Conservation (phyloP, 2,797 vertebrate genomes). For the Sebastes vulpes region DNA sequence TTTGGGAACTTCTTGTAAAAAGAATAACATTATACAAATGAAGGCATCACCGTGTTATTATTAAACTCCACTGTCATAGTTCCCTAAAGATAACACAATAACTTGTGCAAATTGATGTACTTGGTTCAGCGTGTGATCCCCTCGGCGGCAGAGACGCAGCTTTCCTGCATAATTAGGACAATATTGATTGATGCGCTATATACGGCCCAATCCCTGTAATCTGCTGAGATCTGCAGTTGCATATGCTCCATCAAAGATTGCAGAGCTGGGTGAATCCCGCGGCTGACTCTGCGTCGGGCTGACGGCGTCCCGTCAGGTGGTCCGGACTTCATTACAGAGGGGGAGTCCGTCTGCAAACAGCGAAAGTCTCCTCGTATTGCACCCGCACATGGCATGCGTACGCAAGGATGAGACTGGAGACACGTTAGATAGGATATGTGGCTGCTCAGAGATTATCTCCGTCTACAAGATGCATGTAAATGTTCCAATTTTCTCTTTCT, state of each 20-base stretch:
- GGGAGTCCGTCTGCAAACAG: conserved; percentile 60
- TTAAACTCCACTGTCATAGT: neutral
- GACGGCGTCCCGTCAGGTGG: conserved; percentile 51
- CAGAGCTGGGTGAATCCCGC: conserved; percentile 24
- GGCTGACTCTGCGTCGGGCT: conserved; percentile 12
- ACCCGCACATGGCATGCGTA: neutral
- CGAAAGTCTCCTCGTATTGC: conserved; percentile 10
- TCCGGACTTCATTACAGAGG: conserved; percentile 57
- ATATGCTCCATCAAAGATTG: conserved; percentile 24
- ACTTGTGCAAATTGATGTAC: conserved; percentile 27
- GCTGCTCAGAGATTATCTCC: conserved; percentile 39
- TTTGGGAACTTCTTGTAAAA: neutral
- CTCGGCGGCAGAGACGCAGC: conserved; percentile 24
- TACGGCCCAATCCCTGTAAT: conserved; percentile 39
- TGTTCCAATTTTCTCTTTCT: conserved; percentile 43
- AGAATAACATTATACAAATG: neutral
- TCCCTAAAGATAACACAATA: conserved; percentile 28
- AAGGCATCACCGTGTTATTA: neutral
- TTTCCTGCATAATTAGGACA: conserved; percentile 48
- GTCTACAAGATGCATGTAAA: conserved; percentile 46
- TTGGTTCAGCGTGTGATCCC: conserved; percentile 19
- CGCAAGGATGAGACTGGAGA: conserved; percentile 23
- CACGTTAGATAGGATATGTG: neutral
- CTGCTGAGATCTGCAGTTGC: conserved; percentile 34
- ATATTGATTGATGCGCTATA: conserved; percentile 48